Conservation (phyloP, 2,888 invertebrate species). For the Deroplatys truncata region DNA sequence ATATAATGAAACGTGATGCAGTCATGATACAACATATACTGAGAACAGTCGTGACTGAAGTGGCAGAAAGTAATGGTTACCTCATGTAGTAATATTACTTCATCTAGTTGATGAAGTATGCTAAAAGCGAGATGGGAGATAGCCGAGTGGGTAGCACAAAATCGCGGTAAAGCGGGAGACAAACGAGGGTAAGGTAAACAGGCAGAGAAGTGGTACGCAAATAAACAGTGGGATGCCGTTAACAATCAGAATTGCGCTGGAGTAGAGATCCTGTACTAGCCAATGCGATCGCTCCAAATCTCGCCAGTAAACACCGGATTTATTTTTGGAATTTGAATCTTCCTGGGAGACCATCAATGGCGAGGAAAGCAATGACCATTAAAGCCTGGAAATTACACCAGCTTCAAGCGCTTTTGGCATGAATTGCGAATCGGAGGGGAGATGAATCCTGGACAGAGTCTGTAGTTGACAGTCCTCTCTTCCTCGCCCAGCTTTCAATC, state of each 20-base stretch:
- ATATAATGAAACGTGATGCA: too few relatives aligned
- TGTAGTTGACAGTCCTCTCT: background rate
- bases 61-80: too few relatives aligned
- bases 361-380: background rate
- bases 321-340: background rate
- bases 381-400: background rate
- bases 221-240: background rate
- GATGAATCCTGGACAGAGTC: background rate
- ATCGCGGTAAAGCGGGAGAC: background rate
- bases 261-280: background rate
- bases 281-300: background rate
- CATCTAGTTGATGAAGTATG: background rate
- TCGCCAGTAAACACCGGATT: background rate
- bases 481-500: background rate
- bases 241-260: background rate
- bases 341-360: background rate
- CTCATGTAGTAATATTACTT: too few relatives aligned
- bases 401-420: background rate
- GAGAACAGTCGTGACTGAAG: too few relatives aligned
- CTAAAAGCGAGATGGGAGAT: background rate
- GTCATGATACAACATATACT: too few relatives aligned
- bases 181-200: background rate
- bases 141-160: background rate
- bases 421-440: background rate
- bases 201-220: background rate